These are phyloP conservation scores for Antrozous pallidus DNA, from an alignment of 2,797 vertebrate genomes.

Conservation along the genomic window DNA sequence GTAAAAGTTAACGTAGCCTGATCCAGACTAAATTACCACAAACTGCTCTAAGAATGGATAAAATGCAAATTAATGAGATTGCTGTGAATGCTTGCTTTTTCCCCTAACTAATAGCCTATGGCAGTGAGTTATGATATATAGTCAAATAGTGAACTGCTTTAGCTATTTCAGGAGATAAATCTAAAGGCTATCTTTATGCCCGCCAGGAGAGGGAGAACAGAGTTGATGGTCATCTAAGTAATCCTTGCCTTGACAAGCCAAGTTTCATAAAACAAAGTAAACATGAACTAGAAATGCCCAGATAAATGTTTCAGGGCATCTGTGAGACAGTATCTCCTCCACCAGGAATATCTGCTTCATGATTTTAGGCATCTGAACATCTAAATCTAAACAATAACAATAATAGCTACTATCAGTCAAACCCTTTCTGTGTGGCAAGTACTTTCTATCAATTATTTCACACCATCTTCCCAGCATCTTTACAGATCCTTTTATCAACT, in stretches of 20 bases:
- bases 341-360: neutral
- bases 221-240: neutral
- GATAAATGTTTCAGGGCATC: neutral
- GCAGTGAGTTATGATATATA: neutral
- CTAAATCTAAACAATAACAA: neutral
- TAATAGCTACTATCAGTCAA: neutral
- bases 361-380: neutral
- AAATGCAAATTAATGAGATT: conserved; percentile 58
- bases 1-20: conserved; percentile 46
- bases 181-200: conserved; percentile 43
- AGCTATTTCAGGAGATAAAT: conserved; percentile 22
- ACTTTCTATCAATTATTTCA: neutral
- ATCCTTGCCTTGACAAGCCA: neutral
- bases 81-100: conserved; percentile 33
- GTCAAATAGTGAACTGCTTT: conserved; percentile 25
- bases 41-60: conserved; percentile 19
- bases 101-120: conserved; percentile 30
- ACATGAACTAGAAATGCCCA: neutral
- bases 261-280: neutral
- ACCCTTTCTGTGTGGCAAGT: neutral
- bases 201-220: neutral
- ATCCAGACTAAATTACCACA: conserved; percentile 19
- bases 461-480: neutral
- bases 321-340: neutral
- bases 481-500: neutral